A percentile compares a stretch with the other conserved stretches of the same genome.
Evolutionary conservation across 2,797 vertebrate genomes (phyloP).

Genomic region (Rhinella marina): DNA sequence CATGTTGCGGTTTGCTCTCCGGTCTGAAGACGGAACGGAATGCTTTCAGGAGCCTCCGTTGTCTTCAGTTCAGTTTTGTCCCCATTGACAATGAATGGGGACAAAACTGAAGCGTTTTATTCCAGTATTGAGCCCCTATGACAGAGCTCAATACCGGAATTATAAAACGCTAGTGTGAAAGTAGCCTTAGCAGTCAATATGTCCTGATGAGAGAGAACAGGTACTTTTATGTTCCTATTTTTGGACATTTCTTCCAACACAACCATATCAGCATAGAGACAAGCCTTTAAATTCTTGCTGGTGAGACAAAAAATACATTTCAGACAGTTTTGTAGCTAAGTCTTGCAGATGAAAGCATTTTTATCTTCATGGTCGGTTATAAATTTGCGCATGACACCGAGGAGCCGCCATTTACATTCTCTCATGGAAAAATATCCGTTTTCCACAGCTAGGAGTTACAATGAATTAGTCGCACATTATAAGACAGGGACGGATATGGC

Average conservation of each 20-base stretch:
- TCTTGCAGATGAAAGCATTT: conserved; percentile 29
- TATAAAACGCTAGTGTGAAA: too few species aligned
- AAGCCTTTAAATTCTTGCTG: neutral
- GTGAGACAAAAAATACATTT: neutral
- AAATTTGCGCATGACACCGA: neutral
- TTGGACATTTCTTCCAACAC: conserved; percentile 1
- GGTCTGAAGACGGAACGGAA: too few species aligned
- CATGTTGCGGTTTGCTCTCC: too few species aligned
- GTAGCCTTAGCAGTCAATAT: neutral
- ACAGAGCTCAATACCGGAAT: too few species aligned
- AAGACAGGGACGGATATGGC: neutral
- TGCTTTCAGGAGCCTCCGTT: too few species aligned
- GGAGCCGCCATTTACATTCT: conserved; percentile 3
- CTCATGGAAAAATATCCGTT: conserved; percentile 11
- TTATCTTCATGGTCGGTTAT: conserved; percentile 1
- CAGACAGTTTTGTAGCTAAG: neutral
- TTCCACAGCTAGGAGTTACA: neutral
- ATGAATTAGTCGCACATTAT: neutral
- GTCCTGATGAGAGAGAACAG: neutral
- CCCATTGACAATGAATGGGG: too few species aligned
- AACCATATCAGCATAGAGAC: neutral
- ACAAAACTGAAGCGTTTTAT: too few species aligned
- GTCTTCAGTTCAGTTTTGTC: too few species aligned
- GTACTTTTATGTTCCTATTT: neutral
- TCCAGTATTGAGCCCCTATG: too few species aligned